Evolutionary conservation across 2,888 invertebrate genomes (phyloP), one percentile per base, ranked within the genome.

Genomic region (Suillia variegata): DNA sequence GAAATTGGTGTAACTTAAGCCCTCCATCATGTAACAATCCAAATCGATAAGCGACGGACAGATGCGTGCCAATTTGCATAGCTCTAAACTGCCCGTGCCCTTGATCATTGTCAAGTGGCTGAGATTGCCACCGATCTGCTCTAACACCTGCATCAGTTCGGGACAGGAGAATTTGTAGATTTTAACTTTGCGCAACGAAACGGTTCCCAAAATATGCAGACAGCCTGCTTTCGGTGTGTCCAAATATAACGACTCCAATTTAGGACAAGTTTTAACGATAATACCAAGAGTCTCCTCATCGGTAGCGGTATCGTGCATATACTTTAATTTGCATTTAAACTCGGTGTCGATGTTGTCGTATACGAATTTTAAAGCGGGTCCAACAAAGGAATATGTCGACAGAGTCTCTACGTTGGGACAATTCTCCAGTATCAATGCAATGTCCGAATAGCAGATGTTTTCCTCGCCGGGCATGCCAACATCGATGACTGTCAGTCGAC

Each of bases 381-480:
- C 90, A 38, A 89, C 87, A 76, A 85, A 89, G 1, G 89, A 89
- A 73, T 89, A 90, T 54, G 87, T 87, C 59, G 87, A 87, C 20
- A 90, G 80, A 48, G 87, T 87, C 34, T 85, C 85, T 51, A 90
- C 83, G 75, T 88, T 88, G 26, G 87, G 88, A 70, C 89, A 83
- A 69, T 85, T 84, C 67, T 85, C 83, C 69, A 90, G 85, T 52
- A 90, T 80, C 62, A 87, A 78, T 5, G 89, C 88, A 17, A 88
- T 84, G 66, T 88, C 85, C 51, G 87, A 87, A 65, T 87, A 87
- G 70, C 88, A 88, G 55, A 90, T 85, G 68, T 87, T 87, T 76
- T 87, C 86, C 72, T 89, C 89, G 0, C 89, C 89, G 61, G 87
- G 88, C 84, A 87, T 86, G 47, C 90, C 89, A 66, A 90, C 86